These are phyloP conservation scores for Drosophila borborema DNA, from an alignment of 2,888 invertebrate species.

Conservation along the genomic window DNA sequence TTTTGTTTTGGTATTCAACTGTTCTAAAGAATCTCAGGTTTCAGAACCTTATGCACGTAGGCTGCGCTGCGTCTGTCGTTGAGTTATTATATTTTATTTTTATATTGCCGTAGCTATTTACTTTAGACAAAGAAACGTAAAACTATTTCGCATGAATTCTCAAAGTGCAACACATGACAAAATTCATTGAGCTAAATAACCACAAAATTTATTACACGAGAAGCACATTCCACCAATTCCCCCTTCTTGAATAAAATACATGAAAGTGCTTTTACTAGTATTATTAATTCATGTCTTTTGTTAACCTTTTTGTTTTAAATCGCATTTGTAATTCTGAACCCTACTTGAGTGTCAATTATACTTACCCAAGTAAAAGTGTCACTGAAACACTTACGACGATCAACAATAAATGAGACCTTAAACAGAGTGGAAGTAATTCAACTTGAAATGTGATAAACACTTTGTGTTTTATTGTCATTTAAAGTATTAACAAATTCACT, in stretches of 20 bases:
- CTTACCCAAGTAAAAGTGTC: conserved; percentile 18
- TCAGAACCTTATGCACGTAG: conserved; percentile 72
- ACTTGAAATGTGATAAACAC: not conserved
- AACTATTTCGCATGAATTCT: conserved; percentile 20
- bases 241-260: conserved; percentile 5
- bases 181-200: conserved; percentile 20
- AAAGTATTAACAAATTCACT: not conserved
- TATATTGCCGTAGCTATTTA: conserved; percentile 1
- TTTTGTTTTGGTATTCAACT: conserved; percentile 55
- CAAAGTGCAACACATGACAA: conserved; percentile 34
- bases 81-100: conserved; percentile 12
- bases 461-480: not conserved
- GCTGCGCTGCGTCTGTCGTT: conserved; percentile 48
- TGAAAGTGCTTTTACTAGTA: conserved; percentile 31
- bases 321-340: conserved; percentile 10
- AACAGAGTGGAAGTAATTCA: not conserved
- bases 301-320: conserved; percentile 33
- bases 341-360: conserved; percentile 34
- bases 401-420: not conserved
- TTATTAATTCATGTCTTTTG: conserved; percentile 6
- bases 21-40: conserved; percentile 73
- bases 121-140: conserved; percentile 23
- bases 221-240: not conserved
- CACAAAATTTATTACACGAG: conserved; percentile 16
- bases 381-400: conserved; percentile 4